Evolutionary conservation across 2,113 vertebrate species (phyloP).

Genomic region (Erythrocebus patas): DNA sequence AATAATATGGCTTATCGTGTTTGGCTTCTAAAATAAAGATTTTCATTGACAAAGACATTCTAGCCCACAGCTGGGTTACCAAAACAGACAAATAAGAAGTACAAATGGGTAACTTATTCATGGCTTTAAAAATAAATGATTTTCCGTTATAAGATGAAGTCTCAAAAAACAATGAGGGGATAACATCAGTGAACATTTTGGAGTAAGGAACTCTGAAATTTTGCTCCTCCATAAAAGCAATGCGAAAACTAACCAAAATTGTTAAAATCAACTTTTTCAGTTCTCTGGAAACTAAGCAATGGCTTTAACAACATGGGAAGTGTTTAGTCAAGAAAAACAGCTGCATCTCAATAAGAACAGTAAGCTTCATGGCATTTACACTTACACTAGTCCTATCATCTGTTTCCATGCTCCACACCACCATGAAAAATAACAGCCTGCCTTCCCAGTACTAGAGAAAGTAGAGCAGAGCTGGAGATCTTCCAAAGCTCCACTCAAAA

Average conservation of each 20-base stretch:
- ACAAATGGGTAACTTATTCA: background rate
- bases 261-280: background rate
- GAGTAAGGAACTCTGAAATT: background rate
- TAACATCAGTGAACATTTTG: background rate
- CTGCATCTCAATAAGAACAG: background rate
- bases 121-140: background rate
- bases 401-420: background rate
- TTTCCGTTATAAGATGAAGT: constrained; percentile 15
- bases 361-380: constrained; percentile 26
- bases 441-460: background rate
- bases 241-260: background rate
- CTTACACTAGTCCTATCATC: background rate
- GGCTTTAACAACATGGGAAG: background rate
- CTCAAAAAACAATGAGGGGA: background rate
- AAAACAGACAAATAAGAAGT: constrained; percentile 35
- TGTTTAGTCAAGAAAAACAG: background rate
- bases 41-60: constrained; percentile 7
- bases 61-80: background rate
- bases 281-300: background rate
- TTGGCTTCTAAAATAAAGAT: constrained; percentile 23
- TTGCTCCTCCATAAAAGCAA: background rate
- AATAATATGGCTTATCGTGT: background rate
- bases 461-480: background rate
- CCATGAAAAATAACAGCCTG: constrained; percentile 13
- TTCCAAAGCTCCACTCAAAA: background rate